These are phyloP conservation scores for Gavialis gangeticus DNA, from an alignment of 2,113 vertebrate genomes.

Conservation along the genomic window DNA sequence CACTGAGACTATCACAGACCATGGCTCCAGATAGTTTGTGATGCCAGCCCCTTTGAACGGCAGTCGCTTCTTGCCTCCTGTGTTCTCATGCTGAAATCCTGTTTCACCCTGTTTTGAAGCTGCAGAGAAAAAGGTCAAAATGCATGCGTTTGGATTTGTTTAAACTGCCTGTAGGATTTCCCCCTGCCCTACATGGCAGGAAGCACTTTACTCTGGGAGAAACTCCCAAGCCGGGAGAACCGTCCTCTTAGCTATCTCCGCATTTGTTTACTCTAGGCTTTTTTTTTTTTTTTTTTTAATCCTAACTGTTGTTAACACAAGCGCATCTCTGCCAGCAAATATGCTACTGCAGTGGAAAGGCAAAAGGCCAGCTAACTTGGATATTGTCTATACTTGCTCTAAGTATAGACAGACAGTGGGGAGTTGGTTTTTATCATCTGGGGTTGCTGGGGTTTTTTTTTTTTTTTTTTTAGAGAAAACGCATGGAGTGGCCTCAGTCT, in stretches of 20 bases:
- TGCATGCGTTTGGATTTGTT: constrained; percentile 42
- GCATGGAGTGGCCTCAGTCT: too few relatives aligned
- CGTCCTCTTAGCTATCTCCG: constrained; percentile 39
- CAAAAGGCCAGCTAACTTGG: neutral
- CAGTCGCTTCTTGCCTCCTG: neutral
- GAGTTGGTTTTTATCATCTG: neutral
- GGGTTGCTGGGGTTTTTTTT: neutral
- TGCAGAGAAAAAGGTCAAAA: constrained; percentile 21
- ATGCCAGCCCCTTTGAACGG: neutral
- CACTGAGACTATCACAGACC: neutral
- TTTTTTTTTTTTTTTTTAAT: neutral
- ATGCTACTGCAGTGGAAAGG: neutral
- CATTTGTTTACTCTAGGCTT: constrained; percentile 33
- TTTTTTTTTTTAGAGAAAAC: too few relatives aligned
- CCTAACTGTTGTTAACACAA: neutral
- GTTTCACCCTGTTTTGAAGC: constrained; percentile 18
- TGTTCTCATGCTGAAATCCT: constrained; percentile 22
- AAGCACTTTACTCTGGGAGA: constrained; percentile 61
- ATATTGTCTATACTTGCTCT: neutral
- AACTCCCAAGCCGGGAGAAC: constrained; percentile 44
- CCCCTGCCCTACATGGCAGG: constrained; percentile 61
- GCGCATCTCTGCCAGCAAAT: neutral
- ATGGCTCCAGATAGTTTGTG: accelerated
- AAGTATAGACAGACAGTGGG: neutral
- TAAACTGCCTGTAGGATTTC: constrained; percentile 59